These are phyloP conservation scores for Sesamia nonagrioides DNA, from an alignment of 1,140 invertebrate species.

Conservation along the genomic window DNA sequence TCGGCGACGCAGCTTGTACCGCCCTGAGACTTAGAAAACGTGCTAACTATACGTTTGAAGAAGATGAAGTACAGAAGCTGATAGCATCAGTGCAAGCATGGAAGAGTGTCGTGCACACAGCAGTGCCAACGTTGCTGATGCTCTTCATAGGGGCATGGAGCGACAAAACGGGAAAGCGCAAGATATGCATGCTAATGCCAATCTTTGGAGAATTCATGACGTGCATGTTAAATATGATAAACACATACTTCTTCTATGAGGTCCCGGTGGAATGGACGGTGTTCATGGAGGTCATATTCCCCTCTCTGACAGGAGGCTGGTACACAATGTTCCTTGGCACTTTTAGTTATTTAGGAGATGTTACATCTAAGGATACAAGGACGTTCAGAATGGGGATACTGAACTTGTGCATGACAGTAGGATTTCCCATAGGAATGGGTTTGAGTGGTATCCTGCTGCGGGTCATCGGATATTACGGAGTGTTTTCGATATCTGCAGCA, in stretches of 20 bases:
- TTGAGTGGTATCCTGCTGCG: constrained; percentile 81
- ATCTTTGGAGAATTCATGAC: constrained; percentile 94
- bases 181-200: constrained; percentile 94
- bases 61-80: constrained; percentile 87
- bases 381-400: constrained; percentile 94
- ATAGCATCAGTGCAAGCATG: constrained; percentile 88
- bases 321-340: constrained; percentile 95
- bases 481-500: constrained; percentile 77
- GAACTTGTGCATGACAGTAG: constrained; percentile 92
- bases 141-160: constrained; percentile 90
- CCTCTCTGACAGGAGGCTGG: constrained; percentile 93
- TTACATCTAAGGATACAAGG: constrained; percentile 93
- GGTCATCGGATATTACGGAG: constrained; percentile 81
- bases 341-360: constrained; percentile 95
- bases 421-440: constrained; percentile 84
- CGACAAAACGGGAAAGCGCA: constrained; percentile 91
- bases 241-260: constrained; percentile 92
- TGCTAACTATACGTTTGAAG: constrained; percentile 74
- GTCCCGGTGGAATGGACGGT: constrained; percentile 93
- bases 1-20: constrained; percentile 72
- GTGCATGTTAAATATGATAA: constrained; percentile 91
- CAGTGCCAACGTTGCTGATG: constrained; percentile 87
- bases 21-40: constrained; percentile 69
- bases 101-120: constrained; percentile 87
- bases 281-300: constrained; percentile 90